Conservation (phyloP, 2,888 invertebrate genomes). For the Pachycephus smyrnensis region DNA sequence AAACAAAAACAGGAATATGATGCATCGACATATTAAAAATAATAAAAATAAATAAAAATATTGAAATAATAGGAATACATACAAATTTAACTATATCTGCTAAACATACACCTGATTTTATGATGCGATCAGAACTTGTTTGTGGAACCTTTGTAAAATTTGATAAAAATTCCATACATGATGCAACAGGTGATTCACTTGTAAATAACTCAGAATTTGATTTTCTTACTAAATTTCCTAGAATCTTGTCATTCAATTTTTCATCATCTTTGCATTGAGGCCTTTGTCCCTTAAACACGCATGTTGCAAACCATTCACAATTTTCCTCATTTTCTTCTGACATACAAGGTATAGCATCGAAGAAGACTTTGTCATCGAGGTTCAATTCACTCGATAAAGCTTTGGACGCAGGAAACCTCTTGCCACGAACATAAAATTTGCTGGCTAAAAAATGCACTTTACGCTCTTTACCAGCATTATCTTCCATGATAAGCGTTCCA, state of each 20-base stretch:
- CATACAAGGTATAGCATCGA: constrained; percentile 52
- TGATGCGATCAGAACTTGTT: constrained; percentile 19
- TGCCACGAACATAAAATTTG: constrained; percentile 41
- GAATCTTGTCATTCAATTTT: background rate
- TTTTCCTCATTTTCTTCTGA: constrained; percentile 39
- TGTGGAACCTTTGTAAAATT: constrained; percentile 16
- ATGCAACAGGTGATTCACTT: background rate
- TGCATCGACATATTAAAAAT: background rate
- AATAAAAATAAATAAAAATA: constrained; percentile 7
- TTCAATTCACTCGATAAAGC: constrained; percentile 27
- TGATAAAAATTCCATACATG: background rate
- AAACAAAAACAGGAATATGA: background rate
- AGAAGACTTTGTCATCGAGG: constrained; percentile 33
- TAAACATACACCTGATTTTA: constrained; percentile 15
- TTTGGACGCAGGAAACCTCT: constrained; percentile 41
- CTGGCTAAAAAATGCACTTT: constrained; percentile 43
- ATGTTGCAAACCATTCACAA: constrained; percentile 47
- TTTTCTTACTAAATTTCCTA: background rate
- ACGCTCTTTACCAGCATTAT: constrained; percentile 17
- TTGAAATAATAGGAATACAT: constrained; percentile 3
- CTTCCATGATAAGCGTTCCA: constrained; percentile 34
- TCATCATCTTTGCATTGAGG: constrained; percentile 22
- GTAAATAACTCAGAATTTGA: constrained; percentile 4
- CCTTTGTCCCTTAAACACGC: constrained; percentile 43
- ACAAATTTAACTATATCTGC: constrained; percentile 11